These are phyloP conservation scores for Apus apus DNA, from an alignment of 2,113 vertebrate genomes.

Conservation along the genomic window DNA sequence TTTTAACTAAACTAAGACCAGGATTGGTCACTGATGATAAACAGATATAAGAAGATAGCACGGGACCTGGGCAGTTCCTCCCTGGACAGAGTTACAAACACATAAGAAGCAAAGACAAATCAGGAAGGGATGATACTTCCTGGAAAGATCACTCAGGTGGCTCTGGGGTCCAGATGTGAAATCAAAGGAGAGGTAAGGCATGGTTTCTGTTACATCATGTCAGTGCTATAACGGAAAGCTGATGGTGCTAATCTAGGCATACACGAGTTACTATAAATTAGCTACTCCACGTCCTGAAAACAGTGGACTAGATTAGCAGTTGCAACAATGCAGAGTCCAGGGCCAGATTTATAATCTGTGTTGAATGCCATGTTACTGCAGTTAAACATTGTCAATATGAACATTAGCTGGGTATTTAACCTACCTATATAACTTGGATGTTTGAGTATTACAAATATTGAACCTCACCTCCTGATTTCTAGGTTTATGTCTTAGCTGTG, in stretches of 20 bases:
- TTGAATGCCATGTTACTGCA: neutral
- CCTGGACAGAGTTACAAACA: neutral
- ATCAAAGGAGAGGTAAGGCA: neutral
- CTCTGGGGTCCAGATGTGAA: neutral
- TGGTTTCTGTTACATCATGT: neutral
- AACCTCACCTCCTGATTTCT: neutral
- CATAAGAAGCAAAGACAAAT: neutral
- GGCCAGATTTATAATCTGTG: neutral
- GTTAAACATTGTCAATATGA: neutral
- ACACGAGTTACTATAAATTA: neutral
- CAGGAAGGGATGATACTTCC: neutral
- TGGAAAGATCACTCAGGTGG: neutral
- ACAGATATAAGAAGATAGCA: neutral
- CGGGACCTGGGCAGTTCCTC: neutral
- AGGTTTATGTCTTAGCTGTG: neutral
- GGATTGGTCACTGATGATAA: neutral
- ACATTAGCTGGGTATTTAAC: neutral
- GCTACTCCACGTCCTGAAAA: neutral
- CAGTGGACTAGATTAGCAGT: neutral
- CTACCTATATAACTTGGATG: neutral
- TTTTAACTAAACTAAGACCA: neutral
- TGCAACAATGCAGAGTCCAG: neutral
- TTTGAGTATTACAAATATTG: neutral
- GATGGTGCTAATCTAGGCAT: neutral
- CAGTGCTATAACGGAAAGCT: neutral